Evolutionary conservation across 2,113 vertebrate genomes (phyloP).

Genomic region (Probosciger aterrimus): DNA sequence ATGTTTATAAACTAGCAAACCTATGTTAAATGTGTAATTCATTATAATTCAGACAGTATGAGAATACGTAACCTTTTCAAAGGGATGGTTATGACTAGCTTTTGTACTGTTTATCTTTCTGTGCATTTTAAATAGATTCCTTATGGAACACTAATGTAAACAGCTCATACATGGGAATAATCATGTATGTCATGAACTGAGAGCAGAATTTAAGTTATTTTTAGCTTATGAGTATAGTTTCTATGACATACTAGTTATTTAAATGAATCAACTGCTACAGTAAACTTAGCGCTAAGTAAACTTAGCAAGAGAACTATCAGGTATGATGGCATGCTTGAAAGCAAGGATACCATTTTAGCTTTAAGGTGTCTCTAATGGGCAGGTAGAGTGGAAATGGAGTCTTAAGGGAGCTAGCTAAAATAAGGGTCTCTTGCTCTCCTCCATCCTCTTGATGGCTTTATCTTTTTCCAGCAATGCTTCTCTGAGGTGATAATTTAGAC

Average conservation of each 20-base stretch:
- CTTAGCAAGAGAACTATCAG: neutral
- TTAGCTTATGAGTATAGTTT: neutral
- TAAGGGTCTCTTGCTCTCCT: neutral
- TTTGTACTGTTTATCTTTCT: neutral
- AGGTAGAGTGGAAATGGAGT: neutral
- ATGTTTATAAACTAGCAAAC: neutral
- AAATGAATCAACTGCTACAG: neutral
- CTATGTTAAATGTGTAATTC: neutral
- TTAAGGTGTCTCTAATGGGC: neutral
- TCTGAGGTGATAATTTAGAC: neutral
- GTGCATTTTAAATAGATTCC: slow-evolving; percentile 25
- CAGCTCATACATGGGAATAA: slow-evolving; percentile 9
- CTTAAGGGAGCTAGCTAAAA: neutral
- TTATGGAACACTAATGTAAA: slow-evolving; percentile 19
- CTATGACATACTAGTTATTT: neutral
- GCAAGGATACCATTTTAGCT: neutral
- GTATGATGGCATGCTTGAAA: neutral
- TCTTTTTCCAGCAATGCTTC: neutral
- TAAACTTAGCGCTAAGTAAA: neutral
- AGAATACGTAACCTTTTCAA: neutral
- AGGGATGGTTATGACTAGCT: neutral
- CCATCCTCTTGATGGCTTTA: neutral
- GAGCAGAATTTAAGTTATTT: neutral
- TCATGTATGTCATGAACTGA: slow-evolving; percentile 2
- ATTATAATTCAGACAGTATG: neutral